These are phyloP conservation scores for Anhinga rufa DNA, from an alignment of 2,113 vertebrate genomes.

Conservation along the genomic window DNA sequence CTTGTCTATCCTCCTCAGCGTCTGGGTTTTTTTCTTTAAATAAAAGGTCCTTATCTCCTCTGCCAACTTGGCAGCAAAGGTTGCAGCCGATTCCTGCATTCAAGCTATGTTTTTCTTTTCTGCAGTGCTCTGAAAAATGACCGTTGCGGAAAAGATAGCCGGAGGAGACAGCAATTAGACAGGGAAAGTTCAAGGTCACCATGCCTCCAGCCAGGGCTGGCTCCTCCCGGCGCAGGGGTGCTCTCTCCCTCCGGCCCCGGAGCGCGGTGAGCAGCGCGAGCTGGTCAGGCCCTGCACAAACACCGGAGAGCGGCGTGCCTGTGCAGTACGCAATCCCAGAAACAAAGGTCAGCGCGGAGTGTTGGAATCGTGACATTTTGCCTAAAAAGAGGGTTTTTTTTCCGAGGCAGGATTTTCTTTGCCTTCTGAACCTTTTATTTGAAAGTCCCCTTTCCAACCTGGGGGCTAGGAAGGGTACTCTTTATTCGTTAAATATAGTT, in stretches of 20 bases:
- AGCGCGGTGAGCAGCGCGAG: accelerated
- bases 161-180: neutral
- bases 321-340: neutral
- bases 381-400: neutral
- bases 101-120: neutral
- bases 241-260: neutral
- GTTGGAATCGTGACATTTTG: neutral
- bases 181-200: neutral
- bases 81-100: neutral
- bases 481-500: accelerated
- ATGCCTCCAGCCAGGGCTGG: neutral
- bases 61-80: constrained; percentile 45
- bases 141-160: neutral
- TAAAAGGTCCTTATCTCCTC: constrained; percentile 49
- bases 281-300: neutral
- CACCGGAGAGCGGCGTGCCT: neutral
- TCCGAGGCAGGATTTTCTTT: neutral
- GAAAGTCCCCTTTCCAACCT: neutral
- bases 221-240: accelerated
- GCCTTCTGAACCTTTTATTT: neutral
- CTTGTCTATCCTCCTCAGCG: neutral
- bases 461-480: neutral
- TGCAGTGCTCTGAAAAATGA: neutral
- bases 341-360: neutral
- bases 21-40: neutral